These are phyloP conservation scores for Choristoneura fumiferana DNA, from an alignment of 1,140 invertebrate species.

Conservation along the genomic window DNA sequence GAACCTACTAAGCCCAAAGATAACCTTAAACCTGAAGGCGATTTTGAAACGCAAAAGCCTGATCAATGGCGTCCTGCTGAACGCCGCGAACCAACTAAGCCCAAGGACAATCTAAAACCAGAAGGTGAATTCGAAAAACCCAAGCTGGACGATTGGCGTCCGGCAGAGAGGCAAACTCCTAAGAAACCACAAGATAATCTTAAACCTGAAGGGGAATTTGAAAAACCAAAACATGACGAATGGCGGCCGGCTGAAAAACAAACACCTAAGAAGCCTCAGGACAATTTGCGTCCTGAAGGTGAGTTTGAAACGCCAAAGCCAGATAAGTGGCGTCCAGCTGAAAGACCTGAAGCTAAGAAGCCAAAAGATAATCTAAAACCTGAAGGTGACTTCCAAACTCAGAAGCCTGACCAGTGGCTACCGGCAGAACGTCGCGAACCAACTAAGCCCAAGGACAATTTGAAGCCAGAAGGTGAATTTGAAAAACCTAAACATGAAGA, in stretches of 20 bases:
- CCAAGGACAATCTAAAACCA: constrained; percentile 75
- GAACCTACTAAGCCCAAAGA: constrained; percentile 59
- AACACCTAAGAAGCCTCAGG: constrained; percentile 55
- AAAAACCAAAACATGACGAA: constrained; percentile 51
- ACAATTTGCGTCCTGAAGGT: constrained; percentile 82
- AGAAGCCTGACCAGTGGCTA: constrained; percentile 46
- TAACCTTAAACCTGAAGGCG: constrained; percentile 83
- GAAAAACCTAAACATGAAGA: constrained; percentile 63
- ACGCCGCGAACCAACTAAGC: constrained; percentile 62
- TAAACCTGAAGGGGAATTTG: constrained; percentile 77
- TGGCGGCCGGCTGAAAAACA: constrained; percentile 71
- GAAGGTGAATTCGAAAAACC: constrained; percentile 83
- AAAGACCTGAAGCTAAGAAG: constrained; percentile 77
- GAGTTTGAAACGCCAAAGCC: constrained; percentile 79
- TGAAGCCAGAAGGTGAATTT: constrained; percentile 81
- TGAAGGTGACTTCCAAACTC: constrained; percentile 79
- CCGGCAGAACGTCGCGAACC: constrained; percentile 69
- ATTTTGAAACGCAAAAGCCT: constrained; percentile 78
- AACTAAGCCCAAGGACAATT: constrained; percentile 78
- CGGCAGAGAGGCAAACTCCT: constrained; percentile 46
- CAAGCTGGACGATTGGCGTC: constrained; percentile 55
- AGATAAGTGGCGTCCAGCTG: constrained; percentile 71
- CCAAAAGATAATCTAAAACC: constrained; percentile 80
- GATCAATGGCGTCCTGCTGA: constrained; percentile 67
- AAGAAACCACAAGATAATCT: constrained; percentile 73